Evolutionary conservation across 2,797 vertebrate genomes (phyloP), one percentile per base, ranked within the genome.

Genomic region (Nyctalus aviator): DNA sequence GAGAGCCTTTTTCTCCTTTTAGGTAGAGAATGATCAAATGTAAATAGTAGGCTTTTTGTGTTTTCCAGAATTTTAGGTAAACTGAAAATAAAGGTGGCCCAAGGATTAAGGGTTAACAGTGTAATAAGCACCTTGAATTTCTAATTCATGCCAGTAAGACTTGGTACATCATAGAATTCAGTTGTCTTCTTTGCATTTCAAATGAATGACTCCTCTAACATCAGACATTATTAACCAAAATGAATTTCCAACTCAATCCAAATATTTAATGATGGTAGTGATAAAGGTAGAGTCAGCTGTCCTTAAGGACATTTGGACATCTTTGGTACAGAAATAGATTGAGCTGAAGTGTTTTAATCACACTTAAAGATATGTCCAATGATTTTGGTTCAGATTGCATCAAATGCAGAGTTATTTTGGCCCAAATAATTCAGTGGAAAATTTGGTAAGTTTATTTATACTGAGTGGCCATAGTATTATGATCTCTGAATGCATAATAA

Each of bases 301-400:
- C 14, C 30, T 90, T 78, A 76, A 78, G 37, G 30, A 87, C 25
- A 11, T 86, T 76, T 89, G 57, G 57, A 64, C 17, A 83, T 12
- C 15, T 13, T 73, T 76, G 78, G 71, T 25, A 27, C 32, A 79
- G 46, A 81, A 89, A 84, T 41, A 88, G 37, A 82, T 23, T 59
- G 44, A 93, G 12, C 21, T 69, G 57, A 90, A 92, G 12, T 92
- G 41, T 92, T 95, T 95, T 91, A 93, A 72, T 79, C 46, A 83
- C 44, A 79, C n/a, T 86, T 84, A 66, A 84, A 71, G 76, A 44
- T 86, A 57, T 53, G 5, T 75, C 37, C 77, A 85, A 41, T 84
- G 20, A 32, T 83, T 77, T 25, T 93, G 37, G 27, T 48, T 95
- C 46, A 76, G 68, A 88, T 32, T 59, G 8, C 6, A 92, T 92